Conservation (phyloP, 2,888 invertebrate genomes). For the Tachina fera region DNA sequence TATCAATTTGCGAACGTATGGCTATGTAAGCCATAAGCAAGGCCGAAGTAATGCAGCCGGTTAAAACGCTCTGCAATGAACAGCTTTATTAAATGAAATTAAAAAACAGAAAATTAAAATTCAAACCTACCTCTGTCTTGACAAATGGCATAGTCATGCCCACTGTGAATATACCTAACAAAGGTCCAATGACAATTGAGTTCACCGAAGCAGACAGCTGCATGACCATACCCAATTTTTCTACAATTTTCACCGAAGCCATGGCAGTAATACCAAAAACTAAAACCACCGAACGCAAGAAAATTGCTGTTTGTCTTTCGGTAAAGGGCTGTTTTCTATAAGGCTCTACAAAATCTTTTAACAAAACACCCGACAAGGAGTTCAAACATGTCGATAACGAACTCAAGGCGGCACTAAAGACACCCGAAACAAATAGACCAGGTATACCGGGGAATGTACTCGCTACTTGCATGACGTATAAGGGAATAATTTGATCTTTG, state of each 20-base stretch:
- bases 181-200: conserved; percentile 87
- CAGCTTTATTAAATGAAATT: background rate
- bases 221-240: conserved; percentile 88
- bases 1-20: conserved; percentile 87
- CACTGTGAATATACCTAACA: conserved; percentile 88
- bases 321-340: conserved; percentile 85
- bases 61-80: conserved; percentile 85
- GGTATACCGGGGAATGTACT: conserved; percentile 90
- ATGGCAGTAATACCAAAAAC: conserved; percentile 87
- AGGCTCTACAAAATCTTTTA: conserved; percentile 90
- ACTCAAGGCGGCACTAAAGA: conserved; percentile 94
- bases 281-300: conserved; percentile 88
- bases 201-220: conserved; percentile 86
- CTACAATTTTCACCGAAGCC: conserved; percentile 86
- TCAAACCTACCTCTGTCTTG: conserved; percentile 84
- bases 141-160: conserved; percentile 87
- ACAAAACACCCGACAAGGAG: conserved; percentile 90
- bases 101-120: background rate
- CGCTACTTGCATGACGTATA: conserved; percentile 92
- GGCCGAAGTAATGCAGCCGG: conserved; percentile 86
- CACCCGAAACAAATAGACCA: conserved; percentile 93
- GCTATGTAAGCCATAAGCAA: conserved; percentile 87
- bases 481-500: conserved; percentile 91
- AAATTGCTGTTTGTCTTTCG: conserved; percentile 84
- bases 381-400: conserved; percentile 91